phyloP scores from a whole-genome alignment of 2,888 invertebrate species.

The Pollenia labialis region DNA sequence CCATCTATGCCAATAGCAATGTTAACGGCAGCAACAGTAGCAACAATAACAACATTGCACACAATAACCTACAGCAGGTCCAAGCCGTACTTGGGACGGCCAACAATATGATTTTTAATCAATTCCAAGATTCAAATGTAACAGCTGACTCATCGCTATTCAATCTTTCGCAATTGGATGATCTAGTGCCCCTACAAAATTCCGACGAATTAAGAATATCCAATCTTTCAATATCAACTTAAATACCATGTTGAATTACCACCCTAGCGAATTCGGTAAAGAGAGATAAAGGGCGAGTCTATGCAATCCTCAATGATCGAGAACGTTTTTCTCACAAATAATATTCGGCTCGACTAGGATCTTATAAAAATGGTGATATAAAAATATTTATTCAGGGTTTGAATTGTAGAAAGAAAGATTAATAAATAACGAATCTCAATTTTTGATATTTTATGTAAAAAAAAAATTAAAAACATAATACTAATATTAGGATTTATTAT shows the following conservation, averaged over 20 bases:
- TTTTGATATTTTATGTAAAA: conserved; percentile 43
- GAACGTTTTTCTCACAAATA: neutral
- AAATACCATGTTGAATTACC: neutral
- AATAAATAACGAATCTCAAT: conserved; percentile 46
- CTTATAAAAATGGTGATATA: conserved; percentile 18
- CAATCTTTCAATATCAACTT: conserved; percentile 74
- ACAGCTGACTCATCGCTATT: conserved; percentile 43
- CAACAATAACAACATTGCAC: conserved; percentile 44
- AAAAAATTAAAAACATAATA: neutral
- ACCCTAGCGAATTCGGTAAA: neutral
- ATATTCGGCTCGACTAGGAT: conserved; percentile 31
- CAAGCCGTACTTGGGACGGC: neutral
- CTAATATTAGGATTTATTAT: conserved; percentile 9
- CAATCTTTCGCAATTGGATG: conserved; percentile 54
- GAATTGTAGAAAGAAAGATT: conserved; percentile 6
- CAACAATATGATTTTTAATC: conserved; percentile 47
- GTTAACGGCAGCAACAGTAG: conserved; percentile 4
- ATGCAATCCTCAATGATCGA: no score
- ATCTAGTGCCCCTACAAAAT: conserved; percentile 68
- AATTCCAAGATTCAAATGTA: conserved; percentile 44
- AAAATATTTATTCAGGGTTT: conserved; percentile 22
- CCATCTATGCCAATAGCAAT: conserved; percentile 56
- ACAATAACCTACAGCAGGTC: conserved; percentile 46
- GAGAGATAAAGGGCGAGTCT: neutral
- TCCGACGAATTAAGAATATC: conserved; percentile 74